Conservation (phyloP, 2,113 vertebrate species). For the Urocolius indicus region DNA sequence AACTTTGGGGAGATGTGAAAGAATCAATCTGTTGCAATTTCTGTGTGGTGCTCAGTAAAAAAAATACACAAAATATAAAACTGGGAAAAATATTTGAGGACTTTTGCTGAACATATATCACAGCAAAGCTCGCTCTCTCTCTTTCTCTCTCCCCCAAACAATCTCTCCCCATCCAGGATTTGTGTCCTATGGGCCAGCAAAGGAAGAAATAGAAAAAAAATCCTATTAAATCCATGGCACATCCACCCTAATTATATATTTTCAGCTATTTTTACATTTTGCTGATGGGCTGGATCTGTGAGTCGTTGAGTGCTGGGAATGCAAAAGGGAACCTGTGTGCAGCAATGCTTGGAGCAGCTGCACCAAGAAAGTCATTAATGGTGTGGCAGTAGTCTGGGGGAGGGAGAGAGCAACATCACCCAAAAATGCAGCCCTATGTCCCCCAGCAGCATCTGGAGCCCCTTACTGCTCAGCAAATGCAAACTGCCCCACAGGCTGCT, state of each 20-base stretch:
- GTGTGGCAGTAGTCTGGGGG: not conserved
- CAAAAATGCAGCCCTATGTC: fast-evolving
- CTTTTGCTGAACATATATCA: not conserved
- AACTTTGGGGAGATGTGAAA: constrained; percentile 36
- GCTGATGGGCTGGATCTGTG: constrained; percentile 6
- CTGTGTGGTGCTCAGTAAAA: not conserved
- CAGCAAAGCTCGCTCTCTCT: not conserved
- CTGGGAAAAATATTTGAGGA: constrained; percentile 12
- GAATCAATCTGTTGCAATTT: constrained; percentile 47
- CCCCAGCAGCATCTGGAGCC: not conserved
- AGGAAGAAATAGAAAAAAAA: constrained; percentile 41
- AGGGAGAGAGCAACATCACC: not conserved
- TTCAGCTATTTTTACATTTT: constrained; percentile 53
- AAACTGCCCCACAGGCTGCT: not conserved
- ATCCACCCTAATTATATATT: constrained; percentile 18
- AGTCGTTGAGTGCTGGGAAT: not conserved
- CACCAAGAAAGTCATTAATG: not conserved
- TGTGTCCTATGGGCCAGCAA: not conserved
- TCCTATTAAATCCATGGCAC: not conserved
- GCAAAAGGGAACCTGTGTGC: not conserved
- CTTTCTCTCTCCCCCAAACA: not conserved
- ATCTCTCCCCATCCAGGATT: not conserved
- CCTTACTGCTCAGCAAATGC: not conserved
- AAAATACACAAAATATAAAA: not conserved
- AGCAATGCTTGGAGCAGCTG: not conserved